Conservation (phyloP, 2,797 vertebrate genomes). For the Coregonus suidteri region DNA sequence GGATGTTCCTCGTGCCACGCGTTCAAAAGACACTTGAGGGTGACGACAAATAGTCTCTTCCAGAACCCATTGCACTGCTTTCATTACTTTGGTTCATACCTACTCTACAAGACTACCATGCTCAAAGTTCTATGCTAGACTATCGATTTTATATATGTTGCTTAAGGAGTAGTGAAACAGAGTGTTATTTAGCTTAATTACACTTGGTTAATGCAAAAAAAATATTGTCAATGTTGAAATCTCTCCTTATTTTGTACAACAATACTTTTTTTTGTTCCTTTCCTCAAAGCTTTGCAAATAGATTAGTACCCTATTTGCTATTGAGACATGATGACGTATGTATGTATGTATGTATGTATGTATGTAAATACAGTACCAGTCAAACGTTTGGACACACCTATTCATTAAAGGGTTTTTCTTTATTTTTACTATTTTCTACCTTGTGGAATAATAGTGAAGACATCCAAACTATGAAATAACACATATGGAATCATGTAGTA, state of each 20-base stretch:
- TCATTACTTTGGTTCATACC: slow-evolving; percentile 1
- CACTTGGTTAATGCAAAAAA: not conserved
- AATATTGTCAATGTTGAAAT: not conserved
- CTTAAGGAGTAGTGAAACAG: not conserved
- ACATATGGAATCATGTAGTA: too few species aligned
- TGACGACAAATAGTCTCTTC: not conserved
- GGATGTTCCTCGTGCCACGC: slow-evolving; percentile 80
- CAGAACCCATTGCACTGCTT: not conserved
- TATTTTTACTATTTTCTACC: too few species aligned
- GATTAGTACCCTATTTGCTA: not conserved
- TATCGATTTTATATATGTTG: not conserved
- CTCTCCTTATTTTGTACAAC: not conserved
- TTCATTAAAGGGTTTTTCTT: too few species aligned
- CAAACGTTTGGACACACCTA: too few species aligned
- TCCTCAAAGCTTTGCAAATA: not conserved
- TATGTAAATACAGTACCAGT: not conserved
- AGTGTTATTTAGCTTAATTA: not conserved
- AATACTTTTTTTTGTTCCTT: not conserved
- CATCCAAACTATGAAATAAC: too few species aligned
- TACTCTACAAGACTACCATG: not conserved
- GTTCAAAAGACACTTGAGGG: not conserved
- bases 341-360: not conserved
- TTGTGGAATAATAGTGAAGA: too few species aligned
- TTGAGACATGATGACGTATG: not conserved
- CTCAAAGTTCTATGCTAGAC: slow-evolving; percentile 10